Evolutionary conservation across 2,888 invertebrate species (phyloP), one percentile per base, ranked within the genome.

Genomic region (Schizotus pectinicornis): DNA sequence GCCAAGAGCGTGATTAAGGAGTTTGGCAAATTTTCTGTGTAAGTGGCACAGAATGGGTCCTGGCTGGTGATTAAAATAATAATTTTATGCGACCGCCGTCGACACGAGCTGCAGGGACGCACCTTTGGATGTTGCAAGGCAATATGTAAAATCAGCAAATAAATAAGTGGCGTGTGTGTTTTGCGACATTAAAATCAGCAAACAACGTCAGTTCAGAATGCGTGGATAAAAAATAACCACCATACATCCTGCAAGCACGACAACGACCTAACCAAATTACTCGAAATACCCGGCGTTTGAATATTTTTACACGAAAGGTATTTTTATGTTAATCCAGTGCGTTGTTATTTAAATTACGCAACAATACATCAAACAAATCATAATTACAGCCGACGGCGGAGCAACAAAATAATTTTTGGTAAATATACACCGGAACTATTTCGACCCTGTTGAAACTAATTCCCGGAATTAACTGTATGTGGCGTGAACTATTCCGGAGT

Each of bases 171-270:
- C 67, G 63, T 70, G 70, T 72, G 60, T 68, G 68, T 67, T 73
- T 68, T 67, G 69, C 70, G 69, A 72, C 72, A 70, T 73, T 72
- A 71, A 73, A 74, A 74, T 73, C 70, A 65, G 69, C 71, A 68
- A 72, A 72, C 71, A 73, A 67, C 69, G 68, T 63, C 67, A 59
- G 67, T 65, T 63, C 64, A 68, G 66, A 67, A 69, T 65, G 70
- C 69, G 62, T 65, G 68, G 67, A 69, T 70, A 69, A 69, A 70
- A 70, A 72, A 72, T 70, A 68, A 59, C 39, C 66, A 58, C 63
- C 68, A 67, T 69, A 71, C 66, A 71, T 70, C 70, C 69, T 70
- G 67, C 51, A 56, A 61, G 63, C 58, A 62, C 66, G 72, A 69
- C 71, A 72, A 70, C 69, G 70, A 69, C 70, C 72, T 65, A 63